A percentile compares a stretch with the other conserved stretches of the same genome.
phyloP scores from a whole-genome alignment of 2,113 vertebrate species.

The Thalassarche chlororhynchos region DNA sequence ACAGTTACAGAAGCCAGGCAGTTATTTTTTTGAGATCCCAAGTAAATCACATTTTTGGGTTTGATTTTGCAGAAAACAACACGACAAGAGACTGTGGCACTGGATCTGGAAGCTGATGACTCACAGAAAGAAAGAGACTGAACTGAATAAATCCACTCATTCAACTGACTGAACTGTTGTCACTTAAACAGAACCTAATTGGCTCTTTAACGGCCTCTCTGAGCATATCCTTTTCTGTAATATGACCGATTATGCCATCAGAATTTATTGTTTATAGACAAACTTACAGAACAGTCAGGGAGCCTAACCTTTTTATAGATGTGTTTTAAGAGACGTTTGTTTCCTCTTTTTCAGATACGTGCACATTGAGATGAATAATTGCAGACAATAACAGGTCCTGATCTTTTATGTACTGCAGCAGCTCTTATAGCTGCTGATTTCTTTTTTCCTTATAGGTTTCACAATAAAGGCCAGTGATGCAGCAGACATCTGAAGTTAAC shows the following conservation, averaged over 20 bases:
- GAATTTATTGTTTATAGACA: slow-evolving; percentile 72
- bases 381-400: slow-evolving; percentile 62
- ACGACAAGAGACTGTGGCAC: slow-evolving; percentile 33
- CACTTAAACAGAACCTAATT: slow-evolving; percentile 73
- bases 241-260: slow-evolving; percentile 69
- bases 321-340: slow-evolving; percentile 63
- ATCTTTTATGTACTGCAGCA: slow-evolving; percentile 64
- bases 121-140: slow-evolving; percentile 54
- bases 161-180: slow-evolving; percentile 69
- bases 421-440: slow-evolving; percentile 54
- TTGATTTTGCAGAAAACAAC: slow-evolving; percentile 59
- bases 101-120: slow-evolving; percentile 60
- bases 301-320: slow-evolving; percentile 70
- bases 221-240: slow-evolving; percentile 69
- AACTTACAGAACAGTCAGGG: slow-evolving; percentile 58
- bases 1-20: slow-evolving; percentile 51
- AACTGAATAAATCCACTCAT: slow-evolving; percentile 70
- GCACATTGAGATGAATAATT: slow-evolving; percentile 68
- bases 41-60: slow-evolving; percentile 49
- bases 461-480: slow-evolving; percentile 62
- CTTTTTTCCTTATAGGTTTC: slow-evolving; percentile 64
- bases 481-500: slow-evolving; percentile 65
- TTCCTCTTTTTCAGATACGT: slow-evolving; percentile 59
- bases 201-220: slow-evolving; percentile 68
- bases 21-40: slow-evolving; percentile 55